Conservation (phyloP, 2,113 vertebrate genomes). For the Rynchops niger region DNA sequence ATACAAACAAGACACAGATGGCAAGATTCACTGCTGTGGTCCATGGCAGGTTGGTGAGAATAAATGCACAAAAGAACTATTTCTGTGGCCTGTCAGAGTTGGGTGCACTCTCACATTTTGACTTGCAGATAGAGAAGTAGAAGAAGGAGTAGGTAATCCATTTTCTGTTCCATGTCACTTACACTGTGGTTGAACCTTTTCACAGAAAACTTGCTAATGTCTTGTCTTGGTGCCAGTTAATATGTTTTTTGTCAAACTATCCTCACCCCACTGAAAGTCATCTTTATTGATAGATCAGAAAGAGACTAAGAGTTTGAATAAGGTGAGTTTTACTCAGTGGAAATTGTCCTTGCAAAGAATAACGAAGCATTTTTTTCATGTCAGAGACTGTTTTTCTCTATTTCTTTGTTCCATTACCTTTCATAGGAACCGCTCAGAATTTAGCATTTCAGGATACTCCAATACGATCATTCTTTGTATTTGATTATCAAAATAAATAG, state of each 20-base stretch:
- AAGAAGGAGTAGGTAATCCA: not conserved
- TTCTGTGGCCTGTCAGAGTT: not conserved
- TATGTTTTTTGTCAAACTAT: not conserved
- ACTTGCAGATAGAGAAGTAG: not conserved
- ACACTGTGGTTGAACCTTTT: not conserved
- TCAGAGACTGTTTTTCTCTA: not conserved
- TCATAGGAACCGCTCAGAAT: not conserved
- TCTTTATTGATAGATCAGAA: not conserved
- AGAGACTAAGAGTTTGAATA: not conserved
- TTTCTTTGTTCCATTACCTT: not conserved
- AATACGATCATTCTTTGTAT: not conserved
- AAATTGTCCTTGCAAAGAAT: not conserved
- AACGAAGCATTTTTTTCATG: not conserved
- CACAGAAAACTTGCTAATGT: not conserved
- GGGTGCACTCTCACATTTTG: not conserved
- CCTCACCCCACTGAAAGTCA: not conserved
- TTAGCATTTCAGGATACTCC: not conserved
- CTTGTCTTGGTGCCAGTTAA: not conserved
- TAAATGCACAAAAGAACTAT: accelerated
- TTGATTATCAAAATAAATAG: not conserved
- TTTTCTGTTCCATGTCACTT: not conserved
- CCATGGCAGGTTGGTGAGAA: not conserved
- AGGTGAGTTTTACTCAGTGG: not conserved
- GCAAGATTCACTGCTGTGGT: not conserved
- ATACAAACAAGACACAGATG: not conserved